phyloP scores from a whole-genome alignment of 2,888 invertebrate genomes.

The Troides aeacus region DNA sequence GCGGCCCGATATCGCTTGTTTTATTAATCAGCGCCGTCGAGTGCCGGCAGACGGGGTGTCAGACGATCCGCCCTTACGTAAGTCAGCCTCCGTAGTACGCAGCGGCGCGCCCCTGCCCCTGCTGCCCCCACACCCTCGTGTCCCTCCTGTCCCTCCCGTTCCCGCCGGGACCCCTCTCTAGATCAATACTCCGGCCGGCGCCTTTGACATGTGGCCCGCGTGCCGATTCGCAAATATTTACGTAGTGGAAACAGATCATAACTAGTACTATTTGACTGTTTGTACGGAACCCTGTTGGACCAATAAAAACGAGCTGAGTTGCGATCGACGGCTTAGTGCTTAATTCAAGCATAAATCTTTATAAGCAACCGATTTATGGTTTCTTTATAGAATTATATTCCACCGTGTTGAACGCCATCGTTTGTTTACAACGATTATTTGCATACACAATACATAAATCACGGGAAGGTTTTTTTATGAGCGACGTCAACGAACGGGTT shows the following conservation, averaged over 20 bases:
- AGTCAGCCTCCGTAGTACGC: slow-evolving; percentile 60
- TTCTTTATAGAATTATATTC: too few relatives aligned
- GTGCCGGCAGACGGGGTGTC: slow-evolving; percentile 66
- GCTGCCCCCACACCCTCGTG: not conserved
- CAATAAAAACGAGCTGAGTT: slow-evolving; percentile 48
- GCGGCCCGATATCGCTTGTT: slow-evolving; percentile 60
- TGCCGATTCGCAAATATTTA: slow-evolving; percentile 77
- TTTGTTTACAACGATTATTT: too few relatives aligned
- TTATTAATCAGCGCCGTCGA: slow-evolving; percentile 69
- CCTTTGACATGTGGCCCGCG: slow-evolving; percentile 78
- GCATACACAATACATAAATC: too few relatives aligned
- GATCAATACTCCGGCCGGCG: slow-evolving; percentile 78
- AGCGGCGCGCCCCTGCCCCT: slow-evolving; percentile 37
- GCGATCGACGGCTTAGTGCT: slow-evolving; percentile 36
- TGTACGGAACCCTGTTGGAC: slow-evolving; percentile 41
- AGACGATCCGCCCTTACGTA: slow-evolving; percentile 75
- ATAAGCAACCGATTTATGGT: not conserved
- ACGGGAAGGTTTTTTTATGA: too few relatives aligned
- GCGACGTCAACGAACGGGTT: too few relatives aligned
- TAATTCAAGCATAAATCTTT: slow-evolving; percentile 15
- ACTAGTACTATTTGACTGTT: slow-evolving; percentile 65
- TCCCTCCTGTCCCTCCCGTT: too few relatives aligned
- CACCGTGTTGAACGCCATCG: too few relatives aligned
- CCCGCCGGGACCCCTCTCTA: slow-evolving; percentile 49
- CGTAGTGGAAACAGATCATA: slow-evolving; percentile 76